Conservation (phyloP, 2,888 invertebrate genomes). For the Caenorhabditis angaria region DNA sequence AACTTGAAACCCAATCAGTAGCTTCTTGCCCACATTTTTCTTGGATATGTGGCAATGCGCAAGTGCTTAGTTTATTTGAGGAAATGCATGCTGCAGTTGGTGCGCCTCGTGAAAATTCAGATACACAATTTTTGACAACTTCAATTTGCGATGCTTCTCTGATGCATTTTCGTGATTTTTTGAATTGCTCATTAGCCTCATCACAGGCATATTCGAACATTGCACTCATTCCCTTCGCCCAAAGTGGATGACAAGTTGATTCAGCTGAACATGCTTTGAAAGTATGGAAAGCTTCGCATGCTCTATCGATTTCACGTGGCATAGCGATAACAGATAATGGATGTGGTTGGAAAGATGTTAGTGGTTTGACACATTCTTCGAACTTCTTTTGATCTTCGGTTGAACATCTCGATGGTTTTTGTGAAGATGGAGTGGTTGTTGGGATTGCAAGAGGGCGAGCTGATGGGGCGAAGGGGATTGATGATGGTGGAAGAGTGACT, state of each 20-base stretch:
- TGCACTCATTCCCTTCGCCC: slow-evolving; percentile 70
- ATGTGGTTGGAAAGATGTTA: slow-evolving; percentile 69
- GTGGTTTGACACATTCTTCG: slow-evolving; percentile 65
- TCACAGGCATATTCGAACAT: slow-evolving; percentile 71
- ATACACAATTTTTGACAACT: slow-evolving; percentile 63
- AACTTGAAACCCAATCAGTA: slow-evolving; percentile 56
- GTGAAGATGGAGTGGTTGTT: slow-evolving; percentile 26
- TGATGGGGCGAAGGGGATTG: slow-evolving; percentile 37
- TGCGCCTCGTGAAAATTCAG: slow-evolving; percentile 67
- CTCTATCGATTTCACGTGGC: slow-evolving; percentile 66
- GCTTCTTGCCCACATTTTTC: slow-evolving; percentile 46
- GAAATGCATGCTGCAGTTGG: slow-evolving; percentile 68
- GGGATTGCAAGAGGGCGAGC: slow-evolving; percentile 50
- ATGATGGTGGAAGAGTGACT: slow-evolving; percentile 40
- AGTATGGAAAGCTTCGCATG: slow-evolving; percentile 61
- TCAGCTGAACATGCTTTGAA: slow-evolving; percentile 59
- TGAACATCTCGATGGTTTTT: slow-evolving; percentile 47
- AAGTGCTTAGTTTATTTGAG: slow-evolving; percentile 62
- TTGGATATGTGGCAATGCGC: slow-evolving; percentile 58
- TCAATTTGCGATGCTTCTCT: slow-evolving; percentile 31
- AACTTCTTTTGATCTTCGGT: slow-evolving; percentile 62
- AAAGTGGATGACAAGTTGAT: slow-evolving; percentile 62
- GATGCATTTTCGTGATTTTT: slow-evolving; percentile 52
- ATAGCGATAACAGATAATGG: slow-evolving; percentile 68
- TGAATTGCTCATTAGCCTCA: slow-evolving; percentile 59